Percentiles rank a stretch among this genome's conserved stretches.
Conservation (phyloP, 2,888 invertebrate genomes). For the Bibio marci region DNA sequence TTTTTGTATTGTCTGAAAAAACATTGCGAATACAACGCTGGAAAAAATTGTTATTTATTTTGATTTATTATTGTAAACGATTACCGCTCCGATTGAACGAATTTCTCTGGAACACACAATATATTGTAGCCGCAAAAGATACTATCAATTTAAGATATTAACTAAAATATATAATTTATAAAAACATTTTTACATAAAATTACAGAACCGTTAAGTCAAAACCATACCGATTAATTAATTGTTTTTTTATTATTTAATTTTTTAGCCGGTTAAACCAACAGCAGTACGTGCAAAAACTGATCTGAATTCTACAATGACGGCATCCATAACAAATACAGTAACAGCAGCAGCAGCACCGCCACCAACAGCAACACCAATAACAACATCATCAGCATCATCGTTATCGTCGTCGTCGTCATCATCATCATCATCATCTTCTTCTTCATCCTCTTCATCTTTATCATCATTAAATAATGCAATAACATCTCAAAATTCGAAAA, state of each 20-base stretch:
- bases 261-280: constrained; percentile 73
- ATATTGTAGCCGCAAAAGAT: no score
- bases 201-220: no score
- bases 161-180: no score
- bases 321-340: constrained; percentile 21
- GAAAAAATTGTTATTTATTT: no score
- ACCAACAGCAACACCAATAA: constrained; percentile 27
- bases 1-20: no score
- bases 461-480: constrained; percentile 10
- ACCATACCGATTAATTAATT: neutral
- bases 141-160: no score
- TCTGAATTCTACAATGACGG: constrained; percentile 16
- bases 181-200: no score
- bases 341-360: constrained; percentile 29
- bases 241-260: constrained; percentile 16
- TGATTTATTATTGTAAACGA: no score
- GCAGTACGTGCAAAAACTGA: constrained; percentile 47
- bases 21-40: no score
- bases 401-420: constrained; percentile 22
- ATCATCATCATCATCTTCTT: constrained; percentile 26
- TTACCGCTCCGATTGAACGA: no score
- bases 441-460: constrained; percentile 1
- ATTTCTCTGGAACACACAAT: no score
- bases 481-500: constrained; percentile 13
- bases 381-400: constrained; percentile 14